A percentile compares a stretch with the other conserved stretches of the same genome.
These are phyloP conservation scores for Keiferia lycopersicella DNA, from an alignment of 2,888 invertebrate species.

Conservation along the genomic window DNA sequence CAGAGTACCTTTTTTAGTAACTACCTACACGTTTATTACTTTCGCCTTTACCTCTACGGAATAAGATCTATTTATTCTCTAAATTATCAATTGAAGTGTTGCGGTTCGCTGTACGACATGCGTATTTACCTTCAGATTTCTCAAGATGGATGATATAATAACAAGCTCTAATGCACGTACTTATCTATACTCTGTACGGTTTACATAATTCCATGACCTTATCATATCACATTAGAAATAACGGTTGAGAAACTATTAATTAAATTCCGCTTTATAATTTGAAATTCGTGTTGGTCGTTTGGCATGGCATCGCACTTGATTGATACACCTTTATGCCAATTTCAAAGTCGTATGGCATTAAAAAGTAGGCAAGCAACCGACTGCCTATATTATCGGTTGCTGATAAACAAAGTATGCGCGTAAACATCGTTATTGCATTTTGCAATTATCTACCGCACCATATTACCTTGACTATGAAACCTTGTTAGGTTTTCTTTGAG, in stretches of 20 bases:
- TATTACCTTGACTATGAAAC: conserved; percentile 16
- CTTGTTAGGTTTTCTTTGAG: conserved; percentile 5
- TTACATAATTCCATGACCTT: conserved; percentile 69
- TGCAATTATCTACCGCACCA: conserved; percentile 13
- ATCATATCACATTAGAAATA: conserved; percentile 54
- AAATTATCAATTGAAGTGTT: neutral
- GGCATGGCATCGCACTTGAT: conserved; percentile 23
- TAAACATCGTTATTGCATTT: conserved; percentile 12
- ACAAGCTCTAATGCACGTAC: conserved; percentile 59
- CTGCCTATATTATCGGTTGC: neutral
- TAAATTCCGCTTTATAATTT: conserved; percentile 28
- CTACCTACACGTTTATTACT: neutral
- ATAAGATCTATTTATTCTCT: neutral
- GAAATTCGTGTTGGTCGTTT: conserved; percentile 27
- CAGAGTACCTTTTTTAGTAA: neutral
- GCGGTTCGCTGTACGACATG: conserved; percentile 1
- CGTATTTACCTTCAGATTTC: conserved; percentile 44
- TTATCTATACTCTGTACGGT: conserved; percentile 48
- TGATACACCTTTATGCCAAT: conserved; percentile 15
- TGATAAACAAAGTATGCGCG: conserved; percentile 15
- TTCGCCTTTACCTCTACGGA: neutral
- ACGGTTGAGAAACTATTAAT: conserved; percentile 52
- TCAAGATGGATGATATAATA: conserved; percentile 58
- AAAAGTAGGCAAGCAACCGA: neutral
- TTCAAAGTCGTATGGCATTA: neutral